Percentiles rank a stretch among this genome's conserved stretches.
Evolutionary conservation across 2,888 invertebrate genomes (phyloP).

Genomic region (Limnephilus rhombicus): DNA sequence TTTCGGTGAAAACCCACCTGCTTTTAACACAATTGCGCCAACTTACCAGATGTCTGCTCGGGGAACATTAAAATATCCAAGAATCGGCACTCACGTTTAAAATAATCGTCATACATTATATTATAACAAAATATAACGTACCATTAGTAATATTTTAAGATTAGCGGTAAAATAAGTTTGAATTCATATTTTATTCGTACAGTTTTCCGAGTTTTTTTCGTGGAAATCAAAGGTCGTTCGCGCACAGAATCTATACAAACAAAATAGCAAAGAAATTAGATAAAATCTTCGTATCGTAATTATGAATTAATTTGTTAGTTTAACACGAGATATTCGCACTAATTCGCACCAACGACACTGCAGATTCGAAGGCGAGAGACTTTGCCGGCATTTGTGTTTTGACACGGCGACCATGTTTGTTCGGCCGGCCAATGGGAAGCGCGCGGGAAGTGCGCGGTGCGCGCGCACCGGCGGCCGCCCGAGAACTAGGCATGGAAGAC

Average conservation of each 20-base stretch:
- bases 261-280: not conserved
- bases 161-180: not conserved
- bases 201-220: conserved; percentile 18
- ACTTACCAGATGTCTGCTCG: conserved; percentile 9
- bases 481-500: conserved; percentile 38
- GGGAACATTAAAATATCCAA: conserved; percentile 30
- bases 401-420: conserved; percentile 45
- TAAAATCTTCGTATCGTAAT: not conserved
- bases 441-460: conserved; percentile 7
- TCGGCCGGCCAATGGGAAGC: conserved; percentile 38
- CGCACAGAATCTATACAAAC: not conserved
- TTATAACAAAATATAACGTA: not conserved
- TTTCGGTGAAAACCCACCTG: conserved; percentile 27
- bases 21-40: not conserved
- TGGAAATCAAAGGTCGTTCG: conserved; percentile 25
- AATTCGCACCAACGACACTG: conserved; percentile 4
- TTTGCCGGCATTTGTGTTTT: conserved; percentile 48
- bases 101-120: not conserved
- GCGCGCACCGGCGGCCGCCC: conserved; percentile 26
- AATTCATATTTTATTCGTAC: not conserved
- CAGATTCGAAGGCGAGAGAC: conserved; percentile 14
- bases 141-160: not conserved
- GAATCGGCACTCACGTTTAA: conserved; percentile 33
- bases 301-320: not conserved
- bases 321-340: conserved; percentile 22